phyloP scores from a whole-genome alignment of 2,888 invertebrate genomes.

The Platycheirus rosarum region DNA sequence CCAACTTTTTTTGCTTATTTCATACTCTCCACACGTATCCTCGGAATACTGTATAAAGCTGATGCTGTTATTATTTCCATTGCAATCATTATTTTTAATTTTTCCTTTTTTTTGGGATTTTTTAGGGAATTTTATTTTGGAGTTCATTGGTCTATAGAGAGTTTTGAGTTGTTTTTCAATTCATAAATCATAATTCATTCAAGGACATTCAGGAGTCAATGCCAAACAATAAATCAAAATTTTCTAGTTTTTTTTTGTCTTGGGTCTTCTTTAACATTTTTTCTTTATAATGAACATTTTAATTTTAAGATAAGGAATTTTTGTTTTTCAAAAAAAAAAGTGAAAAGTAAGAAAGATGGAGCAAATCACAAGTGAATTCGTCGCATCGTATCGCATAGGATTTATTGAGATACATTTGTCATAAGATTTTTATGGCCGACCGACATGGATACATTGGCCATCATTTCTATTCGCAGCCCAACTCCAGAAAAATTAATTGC shows the following conservation, averaged over 20 bases:
- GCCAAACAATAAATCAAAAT: slow-evolving; percentile 17
- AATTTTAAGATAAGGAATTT: not conserved
- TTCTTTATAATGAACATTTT: slow-evolving; percentile 2
- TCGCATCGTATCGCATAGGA: not conserved
- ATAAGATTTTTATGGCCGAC: slow-evolving; percentile 28
- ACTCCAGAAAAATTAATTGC: slow-evolving; percentile 45
- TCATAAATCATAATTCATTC: not conserved
- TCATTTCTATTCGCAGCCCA: slow-evolving; percentile 8
- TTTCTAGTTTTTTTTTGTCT: not conserved
- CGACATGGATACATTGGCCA: slow-evolving; percentile 28
- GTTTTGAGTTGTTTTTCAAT: slow-evolving; percentile 19
- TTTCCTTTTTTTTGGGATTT: not conserved
- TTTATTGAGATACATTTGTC: slow-evolving; percentile 61
- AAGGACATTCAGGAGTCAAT: not conserved
- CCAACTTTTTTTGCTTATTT: not conserved
- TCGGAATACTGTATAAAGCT: slow-evolving; percentile 1
- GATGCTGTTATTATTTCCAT: slow-evolving; percentile 37
- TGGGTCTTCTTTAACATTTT: too few relatives aligned
- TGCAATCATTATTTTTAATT: slow-evolving; percentile 37
- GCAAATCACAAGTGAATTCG: slow-evolving; percentile 40
- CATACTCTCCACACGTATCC: slow-evolving; percentile 25
- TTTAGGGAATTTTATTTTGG: slow-evolving; percentile 7
- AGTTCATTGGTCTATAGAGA: slow-evolving; percentile 16
- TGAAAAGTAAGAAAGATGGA: not conserved
- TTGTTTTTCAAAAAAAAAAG: not conserved